Evolutionary conservation across 2,888 invertebrate species (phyloP), one percentile per base, ranked within the genome.

Genomic region (Pristionchus fissidentatus): DNA sequence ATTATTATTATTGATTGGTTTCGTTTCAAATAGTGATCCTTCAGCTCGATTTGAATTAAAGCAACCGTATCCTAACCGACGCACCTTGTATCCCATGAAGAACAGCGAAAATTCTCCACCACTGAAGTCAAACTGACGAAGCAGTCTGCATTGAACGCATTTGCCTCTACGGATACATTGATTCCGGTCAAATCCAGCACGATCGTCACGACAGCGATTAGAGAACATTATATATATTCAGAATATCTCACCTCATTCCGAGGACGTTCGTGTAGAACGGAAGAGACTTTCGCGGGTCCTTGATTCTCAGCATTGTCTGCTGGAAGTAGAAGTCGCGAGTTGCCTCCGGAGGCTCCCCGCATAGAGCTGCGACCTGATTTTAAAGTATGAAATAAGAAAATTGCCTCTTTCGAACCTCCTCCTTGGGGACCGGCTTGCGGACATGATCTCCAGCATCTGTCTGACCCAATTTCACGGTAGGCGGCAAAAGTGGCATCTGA

Each of bases 261-360:
- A 98, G 93, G 0, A 97, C 95, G 80, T 95, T 95, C 0, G 96
- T 96, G 93, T 97, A 97, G 93, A 98, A 97, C 0, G 96, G 96
- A 75, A 98, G 93, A 0, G 96, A 96, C 87, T 95, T 95, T 86
- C 95, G 94, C 0, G 97, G 97, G 92, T 98, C 97, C 92, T 97
- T 97, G 86, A 97, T 96, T 52, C 97, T 43, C 92, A 96, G 96
- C 97, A 98, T 98, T 0, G 97, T 97, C 94, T 98, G 97, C 94
- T 97, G 97, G 93, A 97, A 96, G 89, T 97, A 94, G 93, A 96
- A 97, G n/a, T 84, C 88, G 22, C 86, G 84, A 8, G 90, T 91
- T 41, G 86, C 88, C 15, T 85, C 84, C 22, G 85, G 43, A 22
- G 86, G 84, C 49, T 87, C 86, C 29, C 84, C 84, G 41, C 84